A percentile compares a stretch with the other conserved stretches of the same genome.
Evolutionary conservation across 2,113 vertebrate genomes (phyloP).

Genomic region (Dicentrarchus labrax): DNA sequence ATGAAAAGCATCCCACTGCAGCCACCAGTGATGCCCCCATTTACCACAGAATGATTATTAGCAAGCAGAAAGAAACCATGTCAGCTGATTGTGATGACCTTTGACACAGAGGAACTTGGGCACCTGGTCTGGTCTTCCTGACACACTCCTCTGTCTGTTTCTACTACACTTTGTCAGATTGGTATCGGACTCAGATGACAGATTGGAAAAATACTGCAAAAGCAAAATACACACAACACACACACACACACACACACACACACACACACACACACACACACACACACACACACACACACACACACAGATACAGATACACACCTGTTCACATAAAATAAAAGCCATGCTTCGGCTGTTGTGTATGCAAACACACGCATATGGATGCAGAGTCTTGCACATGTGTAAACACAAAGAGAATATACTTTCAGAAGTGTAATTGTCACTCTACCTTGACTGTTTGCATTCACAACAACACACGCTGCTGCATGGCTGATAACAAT

Average conservation of each 20-base stretch:
- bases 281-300: conserved; percentile 10
- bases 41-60: conserved; percentile 1
- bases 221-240: not conserved
- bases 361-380: conserved; percentile 61
- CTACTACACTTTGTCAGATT: conserved; percentile 11
- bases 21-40: not conserved
- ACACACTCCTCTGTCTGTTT: conserved; percentile 43
- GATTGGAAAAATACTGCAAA: conserved; percentile 24
- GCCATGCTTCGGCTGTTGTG: conserved; percentile 54
- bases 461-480: conserved; percentile 62
- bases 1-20: not conserved
- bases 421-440: conserved; percentile 31
- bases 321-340: conserved; percentile 55
- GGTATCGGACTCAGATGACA: conserved; percentile 6
- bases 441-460: conserved; percentile 64
- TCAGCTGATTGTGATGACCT: conserved; percentile 24
- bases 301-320: conserved; percentile 27
- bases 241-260: conserved; percentile 11
- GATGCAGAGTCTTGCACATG: conserved; percentile 27
- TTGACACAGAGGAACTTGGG: conserved; percentile 37
- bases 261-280: conserved; percentile 28
- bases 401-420: conserved; percentile 42
- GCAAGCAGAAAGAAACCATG: conserved; percentile 8
- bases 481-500: conserved; percentile 67
- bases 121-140: conserved; percentile 28